These are phyloP conservation scores for Eulithis testata DNA, from an alignment of 2,888 invertebrate genomes.

Conservation along the genomic window DNA sequence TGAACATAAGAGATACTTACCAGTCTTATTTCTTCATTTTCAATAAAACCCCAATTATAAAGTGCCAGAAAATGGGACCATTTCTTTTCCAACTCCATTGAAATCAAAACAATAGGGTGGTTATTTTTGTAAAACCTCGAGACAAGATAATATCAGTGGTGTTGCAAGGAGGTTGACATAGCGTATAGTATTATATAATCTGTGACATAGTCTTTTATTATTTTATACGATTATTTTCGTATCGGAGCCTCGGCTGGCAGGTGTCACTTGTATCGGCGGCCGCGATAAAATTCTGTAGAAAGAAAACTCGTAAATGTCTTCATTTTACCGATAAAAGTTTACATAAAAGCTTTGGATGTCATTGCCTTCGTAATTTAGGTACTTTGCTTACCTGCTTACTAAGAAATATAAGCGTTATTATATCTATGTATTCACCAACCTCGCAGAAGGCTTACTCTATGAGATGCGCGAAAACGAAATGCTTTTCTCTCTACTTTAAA, in stretches of 20 bases:
- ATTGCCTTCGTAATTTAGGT: too few relatives aligned
- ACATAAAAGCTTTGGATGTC: neutral
- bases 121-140: conserved; percentile 21
- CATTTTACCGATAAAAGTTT: conserved; percentile 9
- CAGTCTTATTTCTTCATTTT: conserved; percentile 3
- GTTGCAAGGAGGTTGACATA: conserved; percentile 13
- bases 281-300: conserved; percentile 13
- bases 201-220: conserved; percentile 32
- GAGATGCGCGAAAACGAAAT: too few relatives aligned
- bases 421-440: too few relatives aligned
- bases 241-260: conserved; percentile 32
- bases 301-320: conserved; percentile 16
- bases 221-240: conserved; percentile 31
- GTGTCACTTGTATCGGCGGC: conserved; percentile 31
- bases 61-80: conserved; percentile 16
- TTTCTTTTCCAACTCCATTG: conserved; percentile 23
- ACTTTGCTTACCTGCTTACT: too few relatives aligned
- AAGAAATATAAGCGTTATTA: too few relatives aligned
- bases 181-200: too few relatives aligned
- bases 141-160: conserved; percentile 26
- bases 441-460: too few relatives aligned
- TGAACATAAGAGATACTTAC: neutral
- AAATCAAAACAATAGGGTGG: conserved; percentile 19
- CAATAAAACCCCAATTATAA: conserved; percentile 21
- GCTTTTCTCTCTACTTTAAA: too few relatives aligned